These are phyloP conservation scores for Seriola aureovittata DNA, from an alignment of 2,113 vertebrate genomes.

Conservation along the genomic window DNA sequence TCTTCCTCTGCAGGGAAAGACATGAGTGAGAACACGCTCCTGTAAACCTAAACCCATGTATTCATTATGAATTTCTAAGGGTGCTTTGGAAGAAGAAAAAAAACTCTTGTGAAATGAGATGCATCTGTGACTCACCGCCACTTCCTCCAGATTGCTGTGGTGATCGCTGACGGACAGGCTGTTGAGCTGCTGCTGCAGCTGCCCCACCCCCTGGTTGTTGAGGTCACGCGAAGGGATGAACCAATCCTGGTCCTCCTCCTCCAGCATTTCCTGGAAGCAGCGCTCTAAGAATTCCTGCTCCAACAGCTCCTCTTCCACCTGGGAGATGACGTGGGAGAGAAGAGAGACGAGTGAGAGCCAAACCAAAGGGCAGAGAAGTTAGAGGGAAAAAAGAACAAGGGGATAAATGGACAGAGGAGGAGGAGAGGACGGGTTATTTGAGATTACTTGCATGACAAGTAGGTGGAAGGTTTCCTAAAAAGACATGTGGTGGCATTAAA, in stretches of 20 bases:
- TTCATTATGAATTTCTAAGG: neutral
- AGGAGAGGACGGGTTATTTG: neutral
- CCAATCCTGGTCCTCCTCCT: constrained; percentile 98
- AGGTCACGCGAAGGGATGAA: constrained; percentile 96
- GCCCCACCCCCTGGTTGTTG: constrained; percentile 90
- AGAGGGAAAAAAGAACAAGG: neutral
- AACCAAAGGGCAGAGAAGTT: neutral
- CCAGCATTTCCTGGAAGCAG: constrained; percentile 99
- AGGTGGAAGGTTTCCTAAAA: constrained; percentile 4
- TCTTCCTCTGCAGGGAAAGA: constrained; percentile 90
- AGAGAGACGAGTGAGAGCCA: neutral
- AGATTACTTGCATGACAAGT: constrained; percentile 19
- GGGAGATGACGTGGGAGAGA: constrained; percentile 8
- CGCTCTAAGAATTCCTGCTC: constrained; percentile 98
- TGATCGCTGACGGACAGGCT: constrained; percentile 88
- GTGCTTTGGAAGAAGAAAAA: neutral
- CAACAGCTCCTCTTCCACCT: constrained; percentile 98
- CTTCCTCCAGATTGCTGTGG: constrained; percentile 88
- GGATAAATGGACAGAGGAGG: neutral
- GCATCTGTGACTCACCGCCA: constrained; percentile 88
- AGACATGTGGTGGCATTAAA: neutral
- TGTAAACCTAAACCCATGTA: neutral
- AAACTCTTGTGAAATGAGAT: neutral
- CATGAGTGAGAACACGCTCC: neutral
- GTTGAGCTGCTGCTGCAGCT: constrained; percentile 95